Conservation (phyloP, 2,113 vertebrate species). For the Platichthys flesus region DNA sequence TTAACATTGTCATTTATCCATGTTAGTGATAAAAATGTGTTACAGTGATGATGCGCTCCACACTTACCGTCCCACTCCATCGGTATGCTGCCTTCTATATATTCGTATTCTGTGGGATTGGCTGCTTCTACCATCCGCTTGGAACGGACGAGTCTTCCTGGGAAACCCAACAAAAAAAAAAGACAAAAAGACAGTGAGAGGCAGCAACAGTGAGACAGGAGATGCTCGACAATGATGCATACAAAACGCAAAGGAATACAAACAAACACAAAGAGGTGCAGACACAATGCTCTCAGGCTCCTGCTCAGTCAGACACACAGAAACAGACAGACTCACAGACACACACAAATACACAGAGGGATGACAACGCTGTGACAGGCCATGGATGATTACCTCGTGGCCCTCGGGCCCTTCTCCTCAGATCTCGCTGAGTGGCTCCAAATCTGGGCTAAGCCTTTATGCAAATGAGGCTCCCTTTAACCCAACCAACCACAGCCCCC, state of each 20-base stretch:
- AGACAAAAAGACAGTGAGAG: slow-evolving; percentile 20
- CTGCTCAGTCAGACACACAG: slow-evolving; percentile 43
- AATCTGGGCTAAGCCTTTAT: slow-evolving; percentile 85
- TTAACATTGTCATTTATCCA: slow-evolving; percentile 44
- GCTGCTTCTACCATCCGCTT: slow-evolving; percentile 87
- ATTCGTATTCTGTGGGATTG: slow-evolving; percentile 84
- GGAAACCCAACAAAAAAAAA: slow-evolving; percentile 52
- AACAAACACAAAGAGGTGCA: slow-evolving; percentile 63
- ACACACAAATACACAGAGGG: slow-evolving; percentile 66
- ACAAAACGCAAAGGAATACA: slow-evolving; percentile 58
- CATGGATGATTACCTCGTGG: slow-evolving; percentile 82
- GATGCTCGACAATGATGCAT: slow-evolving; percentile 61
- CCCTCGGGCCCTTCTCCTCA: slow-evolving; percentile 81
- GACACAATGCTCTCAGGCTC: slow-evolving; percentile 54
- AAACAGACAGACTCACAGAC: slow-evolving; percentile 58
- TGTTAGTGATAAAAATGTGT: slow-evolving; percentile 40
- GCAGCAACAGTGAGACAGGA: slow-evolving; percentile 46
- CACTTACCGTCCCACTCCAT: slow-evolving; percentile 95
- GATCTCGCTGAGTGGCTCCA: slow-evolving; percentile 82
- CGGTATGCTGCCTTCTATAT: slow-evolving; percentile 89
- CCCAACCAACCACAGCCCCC: slow-evolving; percentile 77
- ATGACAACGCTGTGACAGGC: slow-evolving; percentile 78
- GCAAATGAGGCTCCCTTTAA: slow-evolving; percentile 77
- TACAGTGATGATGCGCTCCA: slow-evolving; percentile 39
- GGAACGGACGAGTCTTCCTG: slow-evolving; percentile 87